phyloP scores from a whole-genome alignment of 2,797 vertebrate species.

The Megaceryle alcyon region DNA sequence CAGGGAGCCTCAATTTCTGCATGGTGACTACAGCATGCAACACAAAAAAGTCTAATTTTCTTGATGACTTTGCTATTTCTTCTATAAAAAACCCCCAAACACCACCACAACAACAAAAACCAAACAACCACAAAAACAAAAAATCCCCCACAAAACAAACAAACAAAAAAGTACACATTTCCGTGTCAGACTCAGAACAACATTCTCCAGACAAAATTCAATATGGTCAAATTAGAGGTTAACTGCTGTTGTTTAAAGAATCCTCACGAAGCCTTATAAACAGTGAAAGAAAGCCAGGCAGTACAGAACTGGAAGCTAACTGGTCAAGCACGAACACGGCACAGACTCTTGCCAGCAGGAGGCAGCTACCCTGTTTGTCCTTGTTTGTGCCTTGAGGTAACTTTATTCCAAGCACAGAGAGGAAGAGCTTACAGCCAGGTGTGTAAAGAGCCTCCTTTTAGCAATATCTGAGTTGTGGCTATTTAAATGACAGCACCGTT shows the following conservation, averaged over 20 bases:
- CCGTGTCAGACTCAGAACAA: background rate
- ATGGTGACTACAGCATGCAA: background rate
- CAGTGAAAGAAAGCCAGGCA: background rate
- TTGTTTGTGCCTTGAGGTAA: constrained; percentile 10
- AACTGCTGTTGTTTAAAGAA: background rate
- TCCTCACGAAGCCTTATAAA: background rate
- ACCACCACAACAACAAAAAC: background rate
- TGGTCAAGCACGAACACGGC: constrained; percentile 16
- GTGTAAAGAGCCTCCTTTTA: background rate
- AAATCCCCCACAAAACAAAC: background rate
- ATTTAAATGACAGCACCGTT: background rate
- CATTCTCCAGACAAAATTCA: background rate
- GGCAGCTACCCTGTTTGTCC: constrained; percentile 9
- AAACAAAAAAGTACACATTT: background rate
- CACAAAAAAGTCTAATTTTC: background rate
- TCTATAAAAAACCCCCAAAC: background rate
- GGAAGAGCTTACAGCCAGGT: constrained; percentile 18
- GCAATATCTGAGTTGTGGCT: background rate
- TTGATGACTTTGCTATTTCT: background rate
- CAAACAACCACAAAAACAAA: background rate
- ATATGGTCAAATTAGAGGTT: background rate
- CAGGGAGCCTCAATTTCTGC: background rate
- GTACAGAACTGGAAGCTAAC: constrained; percentile 20
- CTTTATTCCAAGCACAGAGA: constrained; percentile 3
- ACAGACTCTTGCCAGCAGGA: constrained; percentile 14